These are phyloP conservation scores for Ovis canadensis DNA, from an alignment of 2,113 vertebrate genomes.

Conservation along the genomic window DNA sequence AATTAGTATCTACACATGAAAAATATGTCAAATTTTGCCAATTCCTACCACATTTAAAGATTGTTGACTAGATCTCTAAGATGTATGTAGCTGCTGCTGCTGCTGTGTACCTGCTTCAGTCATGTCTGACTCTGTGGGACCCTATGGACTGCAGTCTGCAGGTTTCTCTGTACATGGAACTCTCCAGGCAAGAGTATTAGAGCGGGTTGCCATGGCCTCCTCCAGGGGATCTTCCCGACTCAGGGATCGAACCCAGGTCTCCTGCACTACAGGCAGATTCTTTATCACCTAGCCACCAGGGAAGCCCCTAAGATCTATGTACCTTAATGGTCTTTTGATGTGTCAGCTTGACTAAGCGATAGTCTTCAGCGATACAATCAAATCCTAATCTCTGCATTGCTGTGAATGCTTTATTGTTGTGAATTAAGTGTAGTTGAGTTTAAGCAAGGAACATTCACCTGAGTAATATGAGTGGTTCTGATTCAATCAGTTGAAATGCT, in stretches of 20 bases:
- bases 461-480: not conserved
- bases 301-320: not conserved
- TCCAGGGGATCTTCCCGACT: not conserved
- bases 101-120: not conserved
- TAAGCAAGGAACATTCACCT: not conserved
- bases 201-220: not conserved
- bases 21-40: not conserved
- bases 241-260: not conserved
- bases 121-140: not conserved
- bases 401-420: not conserved
- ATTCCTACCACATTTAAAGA: not conserved
- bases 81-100: not conserved
- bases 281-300: not conserved
- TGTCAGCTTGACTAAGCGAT: not conserved
- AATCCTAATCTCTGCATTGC: not conserved
- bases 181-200: not conserved
- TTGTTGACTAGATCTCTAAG: not conserved
- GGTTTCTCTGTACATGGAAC: not conserved
- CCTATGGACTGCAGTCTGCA: not conserved
- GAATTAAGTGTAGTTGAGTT: not conserved
- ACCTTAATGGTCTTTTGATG: not conserved
- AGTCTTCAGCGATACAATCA: not conserved
- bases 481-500: not conserved
- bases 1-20: not conserved
- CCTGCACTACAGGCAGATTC: not conserved